Conservation (phyloP, 2,797 vertebrate genomes). For the Siniperca scherzeri region DNA sequence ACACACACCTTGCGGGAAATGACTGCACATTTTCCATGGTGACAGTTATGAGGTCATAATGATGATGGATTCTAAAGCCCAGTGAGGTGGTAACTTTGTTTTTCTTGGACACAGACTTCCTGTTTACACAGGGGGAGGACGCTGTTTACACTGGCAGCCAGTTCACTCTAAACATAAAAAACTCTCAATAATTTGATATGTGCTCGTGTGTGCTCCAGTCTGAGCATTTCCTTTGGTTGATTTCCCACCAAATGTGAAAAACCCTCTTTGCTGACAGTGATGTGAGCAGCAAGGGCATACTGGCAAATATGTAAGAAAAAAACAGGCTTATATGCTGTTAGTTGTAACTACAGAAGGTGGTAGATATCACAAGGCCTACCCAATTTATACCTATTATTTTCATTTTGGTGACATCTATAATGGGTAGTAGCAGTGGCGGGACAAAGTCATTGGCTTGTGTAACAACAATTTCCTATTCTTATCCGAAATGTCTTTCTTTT, state of each 20-base stretch:
- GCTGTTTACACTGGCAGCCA: constrained; percentile 39
- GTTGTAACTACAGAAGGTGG: background rate
- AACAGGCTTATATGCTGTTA: background rate
- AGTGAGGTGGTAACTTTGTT: constrained; percentile 36
- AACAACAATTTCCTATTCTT: background rate
- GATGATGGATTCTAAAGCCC: constrained; percentile 49
- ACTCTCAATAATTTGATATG: constrained; percentile 57
- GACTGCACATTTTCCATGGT: constrained; percentile 33
- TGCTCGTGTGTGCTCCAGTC: background rate
- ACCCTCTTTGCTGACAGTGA: background rate
- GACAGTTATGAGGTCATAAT: constrained; percentile 61
- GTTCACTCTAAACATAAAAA: constrained; percentile 24
- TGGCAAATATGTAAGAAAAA: background rate
- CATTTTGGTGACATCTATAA: background rate
- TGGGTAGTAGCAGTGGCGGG: background rate
- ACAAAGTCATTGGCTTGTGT: background rate
- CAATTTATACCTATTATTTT: background rate
- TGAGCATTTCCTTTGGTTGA: background rate
- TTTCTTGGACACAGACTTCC: constrained; percentile 32
- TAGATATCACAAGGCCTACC: background rate
- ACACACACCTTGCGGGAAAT: constrained; percentile 17
- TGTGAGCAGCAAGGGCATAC: background rate
- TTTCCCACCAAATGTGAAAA: constrained; percentile 3
- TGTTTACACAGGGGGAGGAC: constrained; percentile 1
- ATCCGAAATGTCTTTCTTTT: background rate